Evolutionary conservation across 2,113 vertebrate genomes (phyloP).

Genomic region (Theristicus caerulescens): DNA sequence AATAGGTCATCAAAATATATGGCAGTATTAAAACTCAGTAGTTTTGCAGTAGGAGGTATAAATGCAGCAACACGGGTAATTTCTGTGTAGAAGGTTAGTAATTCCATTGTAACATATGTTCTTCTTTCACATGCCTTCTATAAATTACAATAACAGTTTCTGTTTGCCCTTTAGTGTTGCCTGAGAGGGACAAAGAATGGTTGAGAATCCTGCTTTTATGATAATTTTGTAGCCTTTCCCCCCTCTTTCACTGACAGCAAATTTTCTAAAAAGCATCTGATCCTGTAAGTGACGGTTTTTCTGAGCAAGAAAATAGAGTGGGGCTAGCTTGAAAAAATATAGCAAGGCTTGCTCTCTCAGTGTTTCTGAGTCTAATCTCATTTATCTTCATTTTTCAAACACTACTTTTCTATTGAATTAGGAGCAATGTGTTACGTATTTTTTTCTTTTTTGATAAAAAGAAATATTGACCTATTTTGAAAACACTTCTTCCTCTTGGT

Average conservation of each 20-base stretch:
- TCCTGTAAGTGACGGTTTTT: neutral
- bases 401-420: neutral
- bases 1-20: neutral
- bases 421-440: neutral
- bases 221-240: neutral
- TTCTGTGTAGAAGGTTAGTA: neutral
- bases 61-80: neutral
- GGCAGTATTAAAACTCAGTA: neutral
- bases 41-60: neutral
- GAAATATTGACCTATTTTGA: neutral
- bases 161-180: neutral
- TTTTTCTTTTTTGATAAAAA: neutral
- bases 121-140: neutral
- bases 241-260: neutral
- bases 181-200: neutral
- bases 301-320: neutral
- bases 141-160: neutral
- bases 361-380: neutral
- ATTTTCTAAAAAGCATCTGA: neutral
- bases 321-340: neutral
- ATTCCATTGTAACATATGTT: neutral
- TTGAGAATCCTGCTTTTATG: neutral
- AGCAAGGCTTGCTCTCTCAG: neutral
- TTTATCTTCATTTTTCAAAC: slow-evolving; percentile 9
- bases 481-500: neutral